A percentile compares a stretch with the other conserved stretches of the same genome.
Evolutionary conservation across 2,797 vertebrate genomes (phyloP).

Genomic region (Microtus agrestis): DNA sequence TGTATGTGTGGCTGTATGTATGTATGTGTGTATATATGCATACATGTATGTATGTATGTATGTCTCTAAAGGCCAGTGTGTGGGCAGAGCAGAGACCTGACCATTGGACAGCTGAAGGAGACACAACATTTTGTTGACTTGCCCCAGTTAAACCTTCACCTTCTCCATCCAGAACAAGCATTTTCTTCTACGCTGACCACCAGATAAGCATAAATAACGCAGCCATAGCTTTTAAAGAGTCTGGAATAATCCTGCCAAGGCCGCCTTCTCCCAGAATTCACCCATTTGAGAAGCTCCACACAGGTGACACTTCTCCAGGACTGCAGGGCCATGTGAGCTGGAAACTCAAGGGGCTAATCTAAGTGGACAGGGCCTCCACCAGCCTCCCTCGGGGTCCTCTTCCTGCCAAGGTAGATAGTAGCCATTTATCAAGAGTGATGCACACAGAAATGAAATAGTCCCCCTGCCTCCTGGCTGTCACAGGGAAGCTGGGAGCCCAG

Average conservation of each 20-base stretch:
- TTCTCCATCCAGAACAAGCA: background rate
- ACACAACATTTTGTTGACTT: background rate
- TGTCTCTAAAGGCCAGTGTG: background rate
- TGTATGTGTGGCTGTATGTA: background rate
- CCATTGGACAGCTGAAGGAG: background rate
- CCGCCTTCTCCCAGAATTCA: constrained; percentile 50
- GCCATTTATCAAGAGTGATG: constrained; percentile 84
- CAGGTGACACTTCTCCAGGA: constrained; percentile 77
- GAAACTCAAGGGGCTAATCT: constrained; percentile 73
- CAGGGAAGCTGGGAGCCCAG: constrained; percentile 79
- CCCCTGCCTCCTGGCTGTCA: constrained; percentile 77
- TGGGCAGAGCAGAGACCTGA: background rate
- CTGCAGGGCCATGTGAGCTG: constrained; percentile 58
- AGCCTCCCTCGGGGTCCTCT: constrained; percentile 28
- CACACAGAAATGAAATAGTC: constrained; percentile 84
- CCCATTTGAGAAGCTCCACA: background rate
- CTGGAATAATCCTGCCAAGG: constrained; percentile 61
- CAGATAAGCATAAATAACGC: background rate
- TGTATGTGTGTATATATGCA: accelerated
- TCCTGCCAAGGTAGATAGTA: constrained; percentile 76
- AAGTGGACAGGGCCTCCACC: constrained; percentile 68
- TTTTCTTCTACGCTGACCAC: background rate
- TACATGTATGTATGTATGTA: background rate
- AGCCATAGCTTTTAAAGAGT: constrained; percentile 47
- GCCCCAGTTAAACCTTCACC: background rate